These are phyloP conservation scores for Schlechtendalia chinensis DNA, from an alignment of 1,140 invertebrate species.

Conservation along the genomic window DNA sequence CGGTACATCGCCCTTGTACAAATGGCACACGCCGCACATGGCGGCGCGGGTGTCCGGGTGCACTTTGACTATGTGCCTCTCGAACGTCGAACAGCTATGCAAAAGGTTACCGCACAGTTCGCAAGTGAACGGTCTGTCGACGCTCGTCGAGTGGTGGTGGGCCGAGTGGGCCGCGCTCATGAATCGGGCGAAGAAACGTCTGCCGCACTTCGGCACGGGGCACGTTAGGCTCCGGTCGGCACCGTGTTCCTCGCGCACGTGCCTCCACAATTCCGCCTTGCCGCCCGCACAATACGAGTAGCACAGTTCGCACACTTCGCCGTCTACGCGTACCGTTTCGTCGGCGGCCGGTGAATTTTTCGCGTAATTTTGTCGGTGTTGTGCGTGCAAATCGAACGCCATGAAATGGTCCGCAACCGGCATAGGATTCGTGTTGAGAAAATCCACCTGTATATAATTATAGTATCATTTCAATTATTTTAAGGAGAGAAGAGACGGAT, in stretches of 20 bases:
- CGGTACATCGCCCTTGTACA: not conserved
- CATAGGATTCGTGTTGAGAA: not conserved
- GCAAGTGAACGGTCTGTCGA: not conserved
- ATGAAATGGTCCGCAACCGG: not conserved
- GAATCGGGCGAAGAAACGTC: not conserved
- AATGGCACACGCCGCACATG: not conserved
- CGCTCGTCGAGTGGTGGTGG: not conserved
- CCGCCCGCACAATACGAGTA: not conserved
- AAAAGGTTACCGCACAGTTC: not conserved
- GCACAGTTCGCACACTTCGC: not conserved
- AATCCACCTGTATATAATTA: not conserved
- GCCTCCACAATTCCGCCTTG: constrained; percentile 1
- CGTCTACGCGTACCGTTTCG: not conserved
- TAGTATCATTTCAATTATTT: no score
- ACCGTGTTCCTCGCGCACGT: not conserved
- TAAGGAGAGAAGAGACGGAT: no score
- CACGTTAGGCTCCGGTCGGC: not conserved
- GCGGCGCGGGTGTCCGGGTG: not conserved
- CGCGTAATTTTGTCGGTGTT: no score
- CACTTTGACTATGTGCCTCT: not conserved
- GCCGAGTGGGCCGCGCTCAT: not conserved
- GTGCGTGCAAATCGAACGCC: not conserved
- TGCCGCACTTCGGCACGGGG: not conserved
- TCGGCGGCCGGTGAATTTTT: no score
- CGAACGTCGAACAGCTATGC: no score